Base-by-base conservation (phyloP, 2,113 vertebrate genomes). In the Sminthopsis crassicaudata region DNA sequence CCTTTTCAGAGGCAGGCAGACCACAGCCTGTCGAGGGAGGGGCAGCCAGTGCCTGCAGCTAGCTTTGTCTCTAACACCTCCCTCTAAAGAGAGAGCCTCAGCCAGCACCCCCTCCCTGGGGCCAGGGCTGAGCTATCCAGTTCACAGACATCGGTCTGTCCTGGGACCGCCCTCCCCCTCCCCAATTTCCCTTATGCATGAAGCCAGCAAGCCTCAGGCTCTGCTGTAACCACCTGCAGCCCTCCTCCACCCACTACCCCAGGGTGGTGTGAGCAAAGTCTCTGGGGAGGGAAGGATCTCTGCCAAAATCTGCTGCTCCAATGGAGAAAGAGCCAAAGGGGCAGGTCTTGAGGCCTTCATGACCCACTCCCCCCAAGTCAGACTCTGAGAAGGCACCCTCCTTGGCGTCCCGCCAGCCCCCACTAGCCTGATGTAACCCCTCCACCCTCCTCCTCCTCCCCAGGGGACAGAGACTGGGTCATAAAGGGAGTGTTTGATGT, bases 301-400 rank as follows among this genome's bases (percentile, higher is more conserved):
- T 48, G 24, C 89, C 89, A 27, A 30, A 26, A 26, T 48, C 46
- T 27, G 10, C 48, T 90, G 46, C 46, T 90, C 46, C 46, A 50
- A 46, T 50, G 46, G 23, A 89, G 46, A 50, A 76, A 22, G 36
- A 76, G 36, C 48, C 50, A 0, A 50, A 50, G 46, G 89, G 95
- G 96, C 94, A 97, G 96, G 91, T 90, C n/a, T 26, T 19, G 9
- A 0, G 27, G 95, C 94, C 97, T 96, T 96, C 27, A 0, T 97
- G 93, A 98, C 97, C 96, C 91, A 90, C 24, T 55, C 11, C 2
- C 91, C 46, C 90, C 96, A 94, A 97, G 91, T 97, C 95, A 97
- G 95, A 91, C 91, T 76, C 89, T 90, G 94, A 46, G 92, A 95
- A 97, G 97, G 95, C 90, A 90, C 95, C 7, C n/a, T 0, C 84